Base-by-base conservation (phyloP, 1,140 invertebrate species). In the Meloidogyne floridensis region DNA sequence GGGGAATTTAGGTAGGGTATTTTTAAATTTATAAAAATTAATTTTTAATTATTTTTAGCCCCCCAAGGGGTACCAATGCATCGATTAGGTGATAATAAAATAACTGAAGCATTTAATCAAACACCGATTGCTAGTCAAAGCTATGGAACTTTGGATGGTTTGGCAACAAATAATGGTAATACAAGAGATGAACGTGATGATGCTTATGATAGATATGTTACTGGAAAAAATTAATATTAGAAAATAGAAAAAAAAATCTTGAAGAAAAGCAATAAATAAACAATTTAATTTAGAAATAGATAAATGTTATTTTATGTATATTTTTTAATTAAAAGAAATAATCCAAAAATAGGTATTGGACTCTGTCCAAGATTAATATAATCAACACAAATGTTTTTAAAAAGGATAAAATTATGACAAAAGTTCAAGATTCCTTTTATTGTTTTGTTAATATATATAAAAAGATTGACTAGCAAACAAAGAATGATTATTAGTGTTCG, bases 71-170 rank as follows among this genome's bases (percentile, higher is more conserved):
- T 86, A 32, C 85, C 85, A n/a, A 87, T 86, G 85, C 51, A 56
- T 43, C 65, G 42, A 9, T 47, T 80, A n/a, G 83, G 73, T 9
- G 73, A 69, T 20, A 86, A 81, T 76, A 86, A 86, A 51, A 87
- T 86, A 42, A 84, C 85, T 18, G 85, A 86, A 20, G 85, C 85
- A 20, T 86, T 86, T 72, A 86, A 86, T 54, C 79, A 86, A 53
- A 85, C 84, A 70, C 65, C 75, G 10, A 72, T 84, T 51, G 75
- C 75, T 11, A 86, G 87, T 71, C 47, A 84, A 20, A 86, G 86
- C 59, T 86, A 86, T 74, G 85, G 85, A 18, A 69, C 85, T 51
- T 87, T 86, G 11, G 85, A 83, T 53, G 77, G 72, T 77, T 15
- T 56, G 18, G 15, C 75, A 54, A 20, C 47, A 9, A 84, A 81